Percentiles rank a stretch among this genome's conserved stretches.
Evolutionary conservation across 2,888 invertebrate genomes (phyloP).

Genomic region (Eupithecia pulchellata): DNA sequence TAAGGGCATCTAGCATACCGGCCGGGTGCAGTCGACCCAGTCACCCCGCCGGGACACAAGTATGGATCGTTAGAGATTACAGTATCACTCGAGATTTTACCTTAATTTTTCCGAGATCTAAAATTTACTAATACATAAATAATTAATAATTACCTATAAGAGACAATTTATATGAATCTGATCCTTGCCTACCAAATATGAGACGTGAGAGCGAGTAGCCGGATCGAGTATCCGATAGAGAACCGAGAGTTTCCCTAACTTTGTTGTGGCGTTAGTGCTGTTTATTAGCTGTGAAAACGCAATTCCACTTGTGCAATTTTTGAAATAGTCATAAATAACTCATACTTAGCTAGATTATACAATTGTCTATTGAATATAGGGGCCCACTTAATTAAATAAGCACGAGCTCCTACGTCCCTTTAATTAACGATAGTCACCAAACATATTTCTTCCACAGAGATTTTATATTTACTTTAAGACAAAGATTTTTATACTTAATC

Average conservation of each 20-base stretch:
- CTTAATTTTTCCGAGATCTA: conserved; percentile 77
- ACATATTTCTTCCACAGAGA: conserved; percentile 81
- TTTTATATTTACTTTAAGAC: conserved; percentile 83
- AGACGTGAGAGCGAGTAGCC: conserved; percentile 62
- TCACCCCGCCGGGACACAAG: conserved; percentile 69
- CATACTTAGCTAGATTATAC: conserved; percentile 81
- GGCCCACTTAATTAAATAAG: conserved; percentile 77
- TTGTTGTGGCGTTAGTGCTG: conserved; percentile 74
- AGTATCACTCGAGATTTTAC: conserved; percentile 84
- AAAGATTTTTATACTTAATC: conserved; percentile 78
- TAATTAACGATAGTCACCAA: conserved; percentile 71
- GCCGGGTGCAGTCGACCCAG: conserved; percentile 64
- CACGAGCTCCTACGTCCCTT: conserved; percentile 72
- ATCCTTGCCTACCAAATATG: conserved; percentile 76
- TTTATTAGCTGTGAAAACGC: conserved; percentile 83
- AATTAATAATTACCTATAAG: conserved; percentile 69
- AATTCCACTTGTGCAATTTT: conserved; percentile 85
- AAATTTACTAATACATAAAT: conserved; percentile 78
- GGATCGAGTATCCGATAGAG: conserved; percentile 64
- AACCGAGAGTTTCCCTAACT: conserved; percentile 69
- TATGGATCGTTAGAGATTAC: conserved; percentile 77
- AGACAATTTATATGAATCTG: conserved; percentile 74
- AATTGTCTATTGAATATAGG: conserved; percentile 83
- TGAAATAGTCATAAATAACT: conserved; percentile 84
- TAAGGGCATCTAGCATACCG: conserved; percentile 83